Base-by-base conservation (phyloP, 1,140 invertebrate species). In the Drosophila grimshawi region DNA sequence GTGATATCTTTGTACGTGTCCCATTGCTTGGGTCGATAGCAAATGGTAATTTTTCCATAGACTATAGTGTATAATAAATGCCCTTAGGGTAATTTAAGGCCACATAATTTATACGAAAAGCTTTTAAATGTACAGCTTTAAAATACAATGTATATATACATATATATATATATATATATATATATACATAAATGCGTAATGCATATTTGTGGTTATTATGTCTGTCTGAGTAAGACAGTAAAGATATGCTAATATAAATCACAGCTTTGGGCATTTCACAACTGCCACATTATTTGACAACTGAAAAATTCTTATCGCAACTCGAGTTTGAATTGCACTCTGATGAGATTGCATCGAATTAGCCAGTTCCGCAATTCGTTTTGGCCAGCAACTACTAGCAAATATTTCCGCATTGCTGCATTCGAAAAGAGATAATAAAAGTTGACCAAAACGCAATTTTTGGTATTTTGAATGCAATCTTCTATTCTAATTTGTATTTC, bases 271-370 rank as follows among this genome's bases (percentile, higher is more conserved):
- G 33, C 30, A 11, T 41, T 32, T 19, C 19, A 59, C 52, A 7
- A 57, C 10, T 10, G 43, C 43, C 43, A 43, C 57, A 60, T 60
- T 59, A 39, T 45, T 48, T 11, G 29, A 51, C 32, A 39, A 61
- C 43, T 5, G 19, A 39, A 37, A 29, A 57, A 37, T 66, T 59
- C 56, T 61, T 73, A 53, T 46, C 39, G 11, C 55, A 53, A 32
- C 3, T n/a, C 67, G 74, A 78, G 62, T 71, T 83, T 30, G 32
- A 82, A 82, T 76, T 83, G 71, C 80, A 61, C 56, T 80, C 78
- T 63, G 71, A 72, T 80, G 80, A 71, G 61, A 82, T 78, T 65
- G 67, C 74, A 81, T 81, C 70, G 63, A 78, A 82, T 82, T 79
- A 76, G 57, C 49, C 62, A 79, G 81, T 75, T 83, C 65, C 52